phyloP scores from a whole-genome alignment of 2,797 vertebrate species.

The Characodon lateralis region DNA sequence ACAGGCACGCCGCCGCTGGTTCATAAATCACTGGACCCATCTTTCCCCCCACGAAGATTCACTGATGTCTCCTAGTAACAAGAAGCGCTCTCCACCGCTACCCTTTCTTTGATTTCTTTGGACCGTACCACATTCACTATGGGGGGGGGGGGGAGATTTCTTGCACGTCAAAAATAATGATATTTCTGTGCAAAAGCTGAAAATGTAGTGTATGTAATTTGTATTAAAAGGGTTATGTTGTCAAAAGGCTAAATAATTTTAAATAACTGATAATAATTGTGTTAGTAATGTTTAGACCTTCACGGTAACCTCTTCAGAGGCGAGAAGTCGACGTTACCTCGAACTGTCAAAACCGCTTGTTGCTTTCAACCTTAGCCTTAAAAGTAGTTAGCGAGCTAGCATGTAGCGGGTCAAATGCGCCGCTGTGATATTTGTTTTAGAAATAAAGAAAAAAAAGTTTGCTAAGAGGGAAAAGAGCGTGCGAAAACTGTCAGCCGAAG shows the following conservation, averaged over 20 bases:
- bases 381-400: conserved; percentile 79
- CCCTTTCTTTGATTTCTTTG: conserved; percentile 60
- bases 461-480: not conserved
- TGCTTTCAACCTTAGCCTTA: conserved; percentile 75
- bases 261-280: accelerated
- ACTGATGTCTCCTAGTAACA: conserved; percentile 84
- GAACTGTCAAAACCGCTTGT: conserved; percentile 84
- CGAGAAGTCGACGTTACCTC: conserved; percentile 55
- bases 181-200: accelerated
- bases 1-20: conserved; percentile 58
- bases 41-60: conserved; percentile 70
- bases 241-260: accelerated
- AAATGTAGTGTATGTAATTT: accelerated
- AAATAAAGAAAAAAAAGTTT: conserved; percentile 45
- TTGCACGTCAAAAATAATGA: conserved; percentile 7
- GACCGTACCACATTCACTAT: conserved; percentile 73
- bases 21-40: conserved; percentile 76
- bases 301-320: conserved; percentile 14
- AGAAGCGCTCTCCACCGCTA: conserved; percentile 63
- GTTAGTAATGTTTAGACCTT: conserved; percentile 1
- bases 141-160: not conserved
- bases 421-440: conserved; percentile 11
- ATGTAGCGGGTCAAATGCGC: conserved; percentile 23
- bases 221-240: accelerated
- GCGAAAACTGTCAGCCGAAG: not conserved